Evolutionary conservation across 2,797 vertebrate species (phyloP).

Genomic region (Rhinella marina): DNA sequence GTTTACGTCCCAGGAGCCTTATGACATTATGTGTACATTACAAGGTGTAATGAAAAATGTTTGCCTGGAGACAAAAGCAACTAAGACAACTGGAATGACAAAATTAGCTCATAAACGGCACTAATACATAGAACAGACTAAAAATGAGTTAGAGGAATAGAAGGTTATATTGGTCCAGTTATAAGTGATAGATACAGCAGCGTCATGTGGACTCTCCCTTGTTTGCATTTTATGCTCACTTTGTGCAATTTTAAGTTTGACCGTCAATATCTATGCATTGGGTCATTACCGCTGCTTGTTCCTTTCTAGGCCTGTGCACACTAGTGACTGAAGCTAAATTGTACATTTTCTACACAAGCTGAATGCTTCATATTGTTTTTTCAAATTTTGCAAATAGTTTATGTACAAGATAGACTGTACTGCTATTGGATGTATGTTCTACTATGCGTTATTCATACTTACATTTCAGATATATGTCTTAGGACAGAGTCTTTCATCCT

Average conservation of each 20-base stretch:
- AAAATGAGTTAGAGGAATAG: constrained; percentile 17
- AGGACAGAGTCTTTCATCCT: too few species aligned
- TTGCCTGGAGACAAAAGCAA: constrained; percentile 31
- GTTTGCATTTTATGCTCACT: background rate
- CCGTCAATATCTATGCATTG: background rate
- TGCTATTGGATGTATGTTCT: too few species aligned
- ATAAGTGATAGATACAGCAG: background rate
- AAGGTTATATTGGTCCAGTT: constrained; percentile 22
- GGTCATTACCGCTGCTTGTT: background rate
- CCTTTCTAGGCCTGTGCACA: background rate
- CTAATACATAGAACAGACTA: constrained; percentile 3
- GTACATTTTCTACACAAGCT: background rate
- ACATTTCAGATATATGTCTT: too few species aligned
- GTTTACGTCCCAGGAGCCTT: constrained; percentile 8
- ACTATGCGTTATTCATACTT: too few species aligned
- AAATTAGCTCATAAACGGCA: constrained; percentile 38
- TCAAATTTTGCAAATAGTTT: too few species aligned
- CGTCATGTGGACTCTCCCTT: background rate
- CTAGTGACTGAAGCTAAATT: background rate
- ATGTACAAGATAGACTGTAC: too few species aligned
- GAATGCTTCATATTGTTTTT: background rate
- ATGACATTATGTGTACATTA: constrained; percentile 36
- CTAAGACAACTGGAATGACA: background rate
- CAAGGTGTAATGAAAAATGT: constrained; percentile 36
- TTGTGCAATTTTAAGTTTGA: background rate